Conservation (phyloP, 2,797 vertebrate genomes). For the Orientallactaga sibirica region DNA sequence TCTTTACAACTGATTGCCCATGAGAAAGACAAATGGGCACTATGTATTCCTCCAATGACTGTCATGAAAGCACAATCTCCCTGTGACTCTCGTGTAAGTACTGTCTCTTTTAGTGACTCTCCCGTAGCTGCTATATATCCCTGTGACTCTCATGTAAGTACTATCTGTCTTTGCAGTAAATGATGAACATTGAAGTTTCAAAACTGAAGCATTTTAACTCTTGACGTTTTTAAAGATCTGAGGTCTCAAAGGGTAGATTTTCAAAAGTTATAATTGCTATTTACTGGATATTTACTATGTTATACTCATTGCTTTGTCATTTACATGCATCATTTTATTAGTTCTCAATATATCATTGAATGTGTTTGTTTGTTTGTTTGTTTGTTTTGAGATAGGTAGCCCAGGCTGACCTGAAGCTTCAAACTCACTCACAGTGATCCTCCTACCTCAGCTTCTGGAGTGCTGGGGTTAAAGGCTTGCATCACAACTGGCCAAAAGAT, state of each 20-base stretch:
- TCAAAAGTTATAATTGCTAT: neutral
- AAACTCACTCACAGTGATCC: too few relatives aligned
- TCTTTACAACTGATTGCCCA: neutral
- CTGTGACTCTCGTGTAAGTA: neutral
- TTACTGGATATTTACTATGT: neutral
- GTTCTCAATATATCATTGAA: too few relatives aligned
- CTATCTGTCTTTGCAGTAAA: neutral
- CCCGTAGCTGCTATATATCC: too few relatives aligned
- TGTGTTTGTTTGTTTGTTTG: too few relatives aligned
- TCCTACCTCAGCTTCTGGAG: too few relatives aligned
- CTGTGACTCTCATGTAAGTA: too few relatives aligned
- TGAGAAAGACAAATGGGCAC: neutral
- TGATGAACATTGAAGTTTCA: neutral
- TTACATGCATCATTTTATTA: slow-evolving; percentile 22
- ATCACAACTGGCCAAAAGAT: neutral
- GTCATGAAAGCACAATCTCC: neutral
- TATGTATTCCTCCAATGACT: slow-evolving; percentile 3
- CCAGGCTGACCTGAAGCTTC: too few relatives aligned
- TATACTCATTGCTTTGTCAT: slow-evolving; percentile 21
- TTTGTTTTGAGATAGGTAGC: too few relatives aligned
- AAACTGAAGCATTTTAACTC: neutral
- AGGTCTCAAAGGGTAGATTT: slow-evolving; percentile 1
- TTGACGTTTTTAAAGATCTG: slow-evolving; percentile 41
- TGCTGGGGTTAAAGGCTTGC: too few relatives aligned
- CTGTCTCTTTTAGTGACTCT: neutral